Evolutionary conservation across 2,113 vertebrate species (phyloP), one percentile per base, ranked within the genome.

Genomic region (Triplophysa siluroides): DNA sequence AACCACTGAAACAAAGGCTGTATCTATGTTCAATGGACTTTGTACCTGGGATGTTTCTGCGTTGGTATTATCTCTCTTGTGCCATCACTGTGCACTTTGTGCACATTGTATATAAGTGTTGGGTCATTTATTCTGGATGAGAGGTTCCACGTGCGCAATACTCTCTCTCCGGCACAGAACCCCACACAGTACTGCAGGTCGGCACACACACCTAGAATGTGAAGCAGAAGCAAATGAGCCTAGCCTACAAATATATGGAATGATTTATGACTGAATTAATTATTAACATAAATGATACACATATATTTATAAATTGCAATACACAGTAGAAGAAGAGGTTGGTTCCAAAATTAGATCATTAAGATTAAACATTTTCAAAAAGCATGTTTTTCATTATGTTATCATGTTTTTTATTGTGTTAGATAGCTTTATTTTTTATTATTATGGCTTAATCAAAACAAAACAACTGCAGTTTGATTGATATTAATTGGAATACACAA

Each of bases 121-220:
- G 85, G 85, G 78, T 89, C 91, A 64, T 86, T 88, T 81, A 91
- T 88, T 78, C 87, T 87, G 64, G 85, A 86, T 50, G 85, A 75
- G 26, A 91, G 78, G 65, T 92, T 91, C 90, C 86, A 92, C n/a
- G 80, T 72, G 19, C 70, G 63, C 70, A 93, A 70, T 78, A 83
- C 87, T 50, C 81, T 87, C 56, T 91, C 85, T 73, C 84, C 85
- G 18, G 68, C 78, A 86, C 89, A 92, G 81, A 90, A 82, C 7
- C 82, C 90, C 83, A 91, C 76, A 80, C 80, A 89, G 81, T 86
- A 89, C 24, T 58, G 83, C 78, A 90, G 76, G 38, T 93, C 87
- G 83, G 78, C 83, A 69, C 86, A 93, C 75, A 88, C 19, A 26
- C 87, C 88, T 90, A 77, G 8, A 80, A 56, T 13, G 24, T 23